Conservation (phyloP, 2,888 invertebrate genomes). For the Oconnorella tubifera region DNA sequence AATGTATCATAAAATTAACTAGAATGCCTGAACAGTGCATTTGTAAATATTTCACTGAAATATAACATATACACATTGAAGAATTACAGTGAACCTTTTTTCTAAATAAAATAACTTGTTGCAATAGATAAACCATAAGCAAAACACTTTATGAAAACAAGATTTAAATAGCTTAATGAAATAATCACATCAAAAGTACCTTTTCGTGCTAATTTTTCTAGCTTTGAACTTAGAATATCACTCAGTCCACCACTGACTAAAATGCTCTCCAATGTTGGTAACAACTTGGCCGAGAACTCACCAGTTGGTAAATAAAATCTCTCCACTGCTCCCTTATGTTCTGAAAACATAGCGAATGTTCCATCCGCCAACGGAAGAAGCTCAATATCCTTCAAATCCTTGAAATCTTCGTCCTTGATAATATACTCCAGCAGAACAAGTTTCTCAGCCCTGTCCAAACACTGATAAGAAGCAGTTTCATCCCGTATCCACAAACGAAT, state of each 20-base stretch:
- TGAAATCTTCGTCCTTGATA: slow-evolving; percentile 18
- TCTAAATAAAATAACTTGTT: too few species aligned
- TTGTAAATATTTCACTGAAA: too few species aligned
- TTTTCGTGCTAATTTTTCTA: neutral
- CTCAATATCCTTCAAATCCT: slow-evolving; percentile 24
- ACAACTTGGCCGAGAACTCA: slow-evolving; percentile 19
- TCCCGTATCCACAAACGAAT: slow-evolving; percentile 1
- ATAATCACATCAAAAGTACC: too few species aligned
- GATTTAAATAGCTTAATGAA: too few species aligned
- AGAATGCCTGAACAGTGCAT: too few species aligned
- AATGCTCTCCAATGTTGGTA: slow-evolving; percentile 26
- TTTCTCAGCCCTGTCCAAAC: slow-evolving; percentile 23
- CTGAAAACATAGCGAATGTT: slow-evolving; percentile 26
- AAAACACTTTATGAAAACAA: too few species aligned
- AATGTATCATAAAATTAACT: too few species aligned
- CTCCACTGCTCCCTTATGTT: neutral
- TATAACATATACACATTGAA: too few species aligned
- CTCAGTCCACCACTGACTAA: slow-evolving; percentile 13
- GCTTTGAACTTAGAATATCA: neutral
- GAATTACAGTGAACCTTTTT: too few species aligned
- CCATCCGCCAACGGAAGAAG: slow-evolving; percentile 32
- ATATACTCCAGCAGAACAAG: slow-evolving; percentile 28
- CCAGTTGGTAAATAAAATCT: slow-evolving; percentile 17
- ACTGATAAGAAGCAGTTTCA: slow-evolving; percentile 5
- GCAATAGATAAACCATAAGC: too few species aligned